Evolutionary conservation across 2,888 invertebrate genomes (phyloP).

Genomic region (Lamellibrachia satsuma): DNA sequence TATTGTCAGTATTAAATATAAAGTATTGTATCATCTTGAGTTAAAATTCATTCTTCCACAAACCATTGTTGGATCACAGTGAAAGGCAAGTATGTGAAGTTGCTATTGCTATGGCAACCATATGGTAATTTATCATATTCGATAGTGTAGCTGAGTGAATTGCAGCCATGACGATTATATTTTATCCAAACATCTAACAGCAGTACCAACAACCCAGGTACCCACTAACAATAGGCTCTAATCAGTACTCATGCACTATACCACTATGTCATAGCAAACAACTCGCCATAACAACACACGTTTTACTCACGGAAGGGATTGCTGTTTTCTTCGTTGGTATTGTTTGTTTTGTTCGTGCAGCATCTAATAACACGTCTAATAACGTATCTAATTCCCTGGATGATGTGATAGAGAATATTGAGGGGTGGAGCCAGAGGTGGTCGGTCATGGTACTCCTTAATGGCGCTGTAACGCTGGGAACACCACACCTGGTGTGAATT

Average conservation of each 20-base stretch:
- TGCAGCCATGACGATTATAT: too few species aligned
- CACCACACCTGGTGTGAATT: slow-evolving; percentile 62
- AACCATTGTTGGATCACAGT: too few species aligned
- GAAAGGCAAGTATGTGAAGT: too few species aligned
- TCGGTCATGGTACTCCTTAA: slow-evolving; percentile 60
- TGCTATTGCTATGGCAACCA: too few species aligned
- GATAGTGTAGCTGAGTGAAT: too few species aligned
- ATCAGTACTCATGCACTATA: background rate
- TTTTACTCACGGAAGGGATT: slow-evolving; percentile 25
- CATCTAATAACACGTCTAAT: background rate
- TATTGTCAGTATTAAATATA: too few species aligned
- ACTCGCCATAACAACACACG: background rate
- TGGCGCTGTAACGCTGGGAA: slow-evolving; percentile 61
- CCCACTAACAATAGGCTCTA: too few species aligned
- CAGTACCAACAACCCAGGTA: too few species aligned
- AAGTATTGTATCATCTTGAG: too few species aligned
- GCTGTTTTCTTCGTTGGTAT: background rate
- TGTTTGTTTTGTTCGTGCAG: background rate
- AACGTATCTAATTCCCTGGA: slow-evolving; percentile 30
- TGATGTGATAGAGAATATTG: slow-evolving; percentile 56
- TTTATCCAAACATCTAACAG: too few species aligned
- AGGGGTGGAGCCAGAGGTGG: slow-evolving; percentile 63
- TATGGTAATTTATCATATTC: too few species aligned
- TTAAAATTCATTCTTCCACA: too few species aligned
- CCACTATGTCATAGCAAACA: background rate